phyloP scores from a whole-genome alignment of 1,140 invertebrate species.

The Calephelis nemesis region DNA sequence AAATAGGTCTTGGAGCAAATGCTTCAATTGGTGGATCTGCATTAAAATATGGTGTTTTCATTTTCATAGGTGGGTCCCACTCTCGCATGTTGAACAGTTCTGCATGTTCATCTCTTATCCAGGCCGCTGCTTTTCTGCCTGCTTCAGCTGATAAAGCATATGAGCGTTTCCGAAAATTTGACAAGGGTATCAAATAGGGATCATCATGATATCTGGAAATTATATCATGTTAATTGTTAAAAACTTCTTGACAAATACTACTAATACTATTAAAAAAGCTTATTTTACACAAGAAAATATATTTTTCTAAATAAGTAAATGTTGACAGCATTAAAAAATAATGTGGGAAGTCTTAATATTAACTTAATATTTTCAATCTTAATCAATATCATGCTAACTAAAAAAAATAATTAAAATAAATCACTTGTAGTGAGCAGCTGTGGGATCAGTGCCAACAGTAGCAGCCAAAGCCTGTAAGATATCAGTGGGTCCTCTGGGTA shows the following conservation, averaged over 20 bases:
- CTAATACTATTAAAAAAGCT: too few species aligned
- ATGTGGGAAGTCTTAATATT: too few species aligned
- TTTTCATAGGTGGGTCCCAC: conserved; percentile 83
- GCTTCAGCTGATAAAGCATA: conserved; percentile 91
- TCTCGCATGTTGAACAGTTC: conserved; percentile 86
- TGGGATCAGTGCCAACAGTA: conserved; percentile 87
- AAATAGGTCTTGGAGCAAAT: conserved; percentile 85
- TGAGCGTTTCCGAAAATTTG: conserved; percentile 85
- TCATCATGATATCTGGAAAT: conserved; percentile 89
- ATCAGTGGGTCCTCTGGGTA: conserved; percentile 88
- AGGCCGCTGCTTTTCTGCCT: conserved; percentile 91
- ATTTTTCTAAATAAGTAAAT: too few species aligned
- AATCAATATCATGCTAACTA: too few species aligned
- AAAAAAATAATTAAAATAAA: not conserved
- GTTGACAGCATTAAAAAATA: too few species aligned
- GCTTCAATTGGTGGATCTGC: conserved; percentile 82
- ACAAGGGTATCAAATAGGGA: conserved; percentile 91
- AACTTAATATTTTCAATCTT: too few species aligned
- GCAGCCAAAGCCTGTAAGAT: conserved; percentile 88
- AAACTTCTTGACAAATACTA: too few species aligned
- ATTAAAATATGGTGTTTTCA: conserved; percentile 74
- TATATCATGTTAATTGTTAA: too few species aligned
- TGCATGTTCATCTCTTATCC: conserved; percentile 88
- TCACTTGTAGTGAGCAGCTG: conserved; percentile 89
- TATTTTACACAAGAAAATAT: too few species aligned